Conservation (phyloP, 2,888 invertebrate genomes). For the Nasonovia ribisnigri region DNA sequence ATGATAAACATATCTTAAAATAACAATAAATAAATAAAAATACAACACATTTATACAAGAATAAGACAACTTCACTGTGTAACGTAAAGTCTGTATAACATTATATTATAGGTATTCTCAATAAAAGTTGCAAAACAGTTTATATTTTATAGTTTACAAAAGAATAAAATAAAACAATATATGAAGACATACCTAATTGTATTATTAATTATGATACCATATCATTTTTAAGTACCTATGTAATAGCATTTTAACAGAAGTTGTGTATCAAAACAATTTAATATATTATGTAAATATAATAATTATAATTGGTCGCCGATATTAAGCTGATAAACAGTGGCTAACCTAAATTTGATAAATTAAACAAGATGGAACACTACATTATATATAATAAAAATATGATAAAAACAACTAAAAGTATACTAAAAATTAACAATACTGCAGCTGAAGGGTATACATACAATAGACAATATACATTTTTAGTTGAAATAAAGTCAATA, state of each 20-base stretch:
- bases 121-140: background rate
- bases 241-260: background rate
- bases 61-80: background rate
- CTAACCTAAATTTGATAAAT: background rate
- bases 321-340: background rate
- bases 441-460: background rate
- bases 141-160: background rate
- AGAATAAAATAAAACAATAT: constrained; percentile 10
- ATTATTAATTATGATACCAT: background rate
- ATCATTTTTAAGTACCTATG: background rate
- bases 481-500: background rate
- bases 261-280: background rate
- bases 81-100: background rate
- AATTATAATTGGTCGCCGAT: background rate
- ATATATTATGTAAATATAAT: background rate
- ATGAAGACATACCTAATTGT: background rate
- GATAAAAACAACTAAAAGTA: background rate
- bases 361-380: background rate
- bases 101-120: background rate
- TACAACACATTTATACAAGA: constrained; percentile 23
- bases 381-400: background rate
- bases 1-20: constrained; percentile 27
- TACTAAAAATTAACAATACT: background rate
- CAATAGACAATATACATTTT: too few relatives aligned
- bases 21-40: constrained; percentile 44